Base-by-base conservation (phyloP, 2,113 vertebrate genomes). In the Leucosticte australis region DNA sequence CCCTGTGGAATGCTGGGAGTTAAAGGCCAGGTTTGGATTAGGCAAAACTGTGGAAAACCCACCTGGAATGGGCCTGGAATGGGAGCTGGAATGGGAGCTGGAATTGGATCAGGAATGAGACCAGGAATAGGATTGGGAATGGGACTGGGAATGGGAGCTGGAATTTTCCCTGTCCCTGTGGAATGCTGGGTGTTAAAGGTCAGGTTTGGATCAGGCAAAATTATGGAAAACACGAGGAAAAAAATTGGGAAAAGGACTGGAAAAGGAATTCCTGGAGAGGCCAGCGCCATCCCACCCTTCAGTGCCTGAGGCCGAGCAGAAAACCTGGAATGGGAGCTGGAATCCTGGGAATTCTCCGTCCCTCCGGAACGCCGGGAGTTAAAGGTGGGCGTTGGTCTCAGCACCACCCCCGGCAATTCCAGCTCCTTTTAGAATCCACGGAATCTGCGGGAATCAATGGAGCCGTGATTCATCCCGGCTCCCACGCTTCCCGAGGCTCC, bases 271-370 rank as follows among this genome's bases (percentile, higher is more conserved):
- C 37, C 30, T 6, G 28, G 37, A 6, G 37, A 71, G 22, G 69
- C 68, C 49, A 31, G 15, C 28, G 3, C 8, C 21, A 6, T 19
- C 9, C 30, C 22, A 26, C 2, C 27, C 55, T 60, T 31, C 18
- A 6, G 27, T 24, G 33, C 15, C 73, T 2, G 7, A 24, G 73
- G 56, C 15, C 0, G 2, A 19, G 44, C 1, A 0, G 73, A 31
- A 76, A 60, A 31, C 44, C 35, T 12, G 74, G 74, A 49, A 26
- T 1, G 4, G 59, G 59, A 60, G 24, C 35, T 39, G 75, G 37
- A 53, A 44, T 35, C 26, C 63, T 3, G 1, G 64, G 64, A 69
- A 59, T n/a, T 59, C 17, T 67, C 4, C 1, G 1, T 56, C 77
- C 77, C 35, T 28, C 0, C 6, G 35, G 79, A n/a, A 15, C 11